Evolutionary conservation across 2,888 invertebrate species (phyloP).

Genomic region (Oscheius myriophilus): DNA sequence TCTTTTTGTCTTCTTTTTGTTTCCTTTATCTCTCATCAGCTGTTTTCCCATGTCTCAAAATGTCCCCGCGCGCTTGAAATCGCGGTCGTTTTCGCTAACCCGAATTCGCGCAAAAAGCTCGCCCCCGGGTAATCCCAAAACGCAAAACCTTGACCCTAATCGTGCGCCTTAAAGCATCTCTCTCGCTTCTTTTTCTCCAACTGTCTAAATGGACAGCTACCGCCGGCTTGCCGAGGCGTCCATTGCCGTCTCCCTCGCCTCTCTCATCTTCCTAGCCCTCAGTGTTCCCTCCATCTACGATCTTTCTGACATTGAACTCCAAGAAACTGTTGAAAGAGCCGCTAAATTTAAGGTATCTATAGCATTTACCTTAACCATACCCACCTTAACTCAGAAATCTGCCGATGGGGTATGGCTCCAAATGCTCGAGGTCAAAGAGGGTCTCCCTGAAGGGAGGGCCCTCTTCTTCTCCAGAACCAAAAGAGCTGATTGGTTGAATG

Average conservation of each 20-base stretch:
- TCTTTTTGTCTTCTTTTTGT: no score
- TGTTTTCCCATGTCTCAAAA: no score
- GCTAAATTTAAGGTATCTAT: slow-evolving; percentile 32
- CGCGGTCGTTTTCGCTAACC: no score
- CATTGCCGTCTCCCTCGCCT: slow-evolving; percentile 26
- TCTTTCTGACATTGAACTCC: slow-evolving; percentile 18
- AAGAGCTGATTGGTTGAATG: slow-evolving; percentile 45
- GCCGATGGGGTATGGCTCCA: slow-evolving; percentile 10
- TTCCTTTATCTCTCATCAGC: no score
- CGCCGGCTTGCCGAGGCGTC: slow-evolving; percentile 34
- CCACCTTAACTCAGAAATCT: slow-evolving; percentile 9
- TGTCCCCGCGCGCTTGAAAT: no score
- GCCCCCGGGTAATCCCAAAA: background rate
- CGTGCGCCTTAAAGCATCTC: slow-evolving; percentile 5
- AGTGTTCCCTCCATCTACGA: slow-evolving; percentile 33
- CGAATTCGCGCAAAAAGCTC: no score
- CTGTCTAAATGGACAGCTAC: slow-evolving; percentile 8
- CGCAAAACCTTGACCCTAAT: slow-evolving; percentile 22
- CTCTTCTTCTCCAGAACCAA: slow-evolving; percentile 58
- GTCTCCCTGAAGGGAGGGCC: slow-evolving; percentile 22
- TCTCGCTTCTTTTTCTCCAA: background rate
- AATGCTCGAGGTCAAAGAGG: slow-evolving; percentile 8
- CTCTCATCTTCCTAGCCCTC: slow-evolving; percentile 32
- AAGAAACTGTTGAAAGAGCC: slow-evolving; percentile 16
- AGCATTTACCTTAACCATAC: background rate